These are phyloP conservation scores for Antechinus flavipes DNA, from an alignment of 2,113 vertebrate species.

Conservation along the genomic window DNA sequence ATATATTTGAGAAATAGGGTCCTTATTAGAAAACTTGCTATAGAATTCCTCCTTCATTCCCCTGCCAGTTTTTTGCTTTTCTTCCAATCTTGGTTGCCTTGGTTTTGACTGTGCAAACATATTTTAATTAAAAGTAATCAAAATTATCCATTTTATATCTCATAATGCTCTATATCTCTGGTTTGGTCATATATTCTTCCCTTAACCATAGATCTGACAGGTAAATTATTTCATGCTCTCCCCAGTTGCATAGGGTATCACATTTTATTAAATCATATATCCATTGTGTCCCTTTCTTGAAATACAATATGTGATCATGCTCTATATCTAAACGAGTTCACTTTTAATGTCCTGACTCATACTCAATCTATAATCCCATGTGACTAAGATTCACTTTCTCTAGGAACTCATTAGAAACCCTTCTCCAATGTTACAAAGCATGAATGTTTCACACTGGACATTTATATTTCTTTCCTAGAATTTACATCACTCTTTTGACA, in stretches of 20 bases:
- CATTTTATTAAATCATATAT: not conserved
- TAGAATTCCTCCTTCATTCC: not conserved
- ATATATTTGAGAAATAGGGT: not conserved
- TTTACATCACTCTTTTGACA: slow-evolving; percentile 50
- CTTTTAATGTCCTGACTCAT: not conserved
- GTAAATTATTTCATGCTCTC: not conserved
- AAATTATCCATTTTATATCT: not conserved
- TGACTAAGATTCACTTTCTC: slow-evolving; percentile 25
- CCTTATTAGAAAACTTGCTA: not conserved
- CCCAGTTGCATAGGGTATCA: not conserved
- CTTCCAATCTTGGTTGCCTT: not conserved
- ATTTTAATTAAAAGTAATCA: not conserved
- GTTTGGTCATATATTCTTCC: not conserved
- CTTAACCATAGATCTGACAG: not conserved
- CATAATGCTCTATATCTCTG: not conserved
- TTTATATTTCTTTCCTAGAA: slow-evolving; percentile 68
- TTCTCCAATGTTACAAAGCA: not conserved
- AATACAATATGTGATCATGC: no score
- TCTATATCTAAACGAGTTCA: not conserved
- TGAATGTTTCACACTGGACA: not conserved
- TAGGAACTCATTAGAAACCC: slow-evolving; percentile 19
- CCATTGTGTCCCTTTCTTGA: no score
- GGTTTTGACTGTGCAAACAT: not conserved
- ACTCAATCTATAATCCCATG: not conserved
- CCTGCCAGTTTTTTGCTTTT: not conserved